Percentiles rank a stretch among this genome's conserved stretches.
Evolutionary conservation across 1,140 invertebrate species (phyloP).

Genomic region (Condylostylus longicornis): DNA sequence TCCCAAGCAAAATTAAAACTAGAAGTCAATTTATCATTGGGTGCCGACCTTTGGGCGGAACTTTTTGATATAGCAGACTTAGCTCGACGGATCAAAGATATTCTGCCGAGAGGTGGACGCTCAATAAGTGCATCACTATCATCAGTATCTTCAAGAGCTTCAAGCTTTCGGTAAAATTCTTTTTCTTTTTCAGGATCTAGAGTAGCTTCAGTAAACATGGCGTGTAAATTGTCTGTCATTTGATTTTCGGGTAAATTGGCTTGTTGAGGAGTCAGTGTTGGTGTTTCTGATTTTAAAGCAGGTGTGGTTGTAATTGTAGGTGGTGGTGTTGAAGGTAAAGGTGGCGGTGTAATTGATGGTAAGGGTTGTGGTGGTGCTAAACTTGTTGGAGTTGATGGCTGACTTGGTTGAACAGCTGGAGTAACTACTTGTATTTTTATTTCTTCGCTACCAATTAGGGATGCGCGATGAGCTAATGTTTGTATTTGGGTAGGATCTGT

Average conservation of each 20-base stretch:
- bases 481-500: constrained; percentile 32
- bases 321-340: background rate
- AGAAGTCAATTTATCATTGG: too few relatives aligned
- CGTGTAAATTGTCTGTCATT: constrained; percentile 3
- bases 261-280: background rate
- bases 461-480: too few relatives aligned
- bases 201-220: constrained; percentile 12
- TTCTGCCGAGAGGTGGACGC: constrained; percentile 39
- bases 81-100: constrained; percentile 41
- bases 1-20: too few relatives aligned
- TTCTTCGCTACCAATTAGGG: too few relatives aligned
- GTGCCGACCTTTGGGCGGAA: constrained; percentile 29
- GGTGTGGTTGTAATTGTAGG: constrained; percentile 1
- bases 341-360: too few relatives aligned
- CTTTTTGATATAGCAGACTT: constrained; percentile 37
- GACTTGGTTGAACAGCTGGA: too few relatives aligned
- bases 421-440: too few relatives aligned
- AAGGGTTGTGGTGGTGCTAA: too few relatives aligned
- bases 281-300: too few relatives aligned
- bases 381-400: too few relatives aligned
- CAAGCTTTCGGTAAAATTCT: constrained; percentile 34
- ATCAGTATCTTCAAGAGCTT: constrained; percentile 40
- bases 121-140: constrained; percentile 44
- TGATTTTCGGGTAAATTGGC: constrained; percentile 4
- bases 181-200: constrained; percentile 33